These are phyloP conservation scores for Ptychadena robeensis DNA, from an alignment of 2,797 vertebrate species.

Conservation along the genomic window DNA sequence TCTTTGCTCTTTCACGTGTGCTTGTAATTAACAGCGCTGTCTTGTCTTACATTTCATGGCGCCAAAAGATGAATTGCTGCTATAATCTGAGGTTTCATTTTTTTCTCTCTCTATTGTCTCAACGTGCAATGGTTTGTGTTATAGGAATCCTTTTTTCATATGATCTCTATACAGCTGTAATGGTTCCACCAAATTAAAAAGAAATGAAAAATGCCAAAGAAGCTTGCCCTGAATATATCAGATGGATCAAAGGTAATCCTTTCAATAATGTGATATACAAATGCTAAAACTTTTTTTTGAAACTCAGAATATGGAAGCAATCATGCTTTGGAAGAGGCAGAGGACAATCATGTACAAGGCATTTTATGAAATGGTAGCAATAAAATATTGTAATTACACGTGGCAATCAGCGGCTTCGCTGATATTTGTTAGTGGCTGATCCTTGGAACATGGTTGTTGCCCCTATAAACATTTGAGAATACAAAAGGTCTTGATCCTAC, in stretches of 20 bases:
- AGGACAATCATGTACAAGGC: slow-evolving; percentile 26
- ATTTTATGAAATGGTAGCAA: slow-evolving; percentile 31
- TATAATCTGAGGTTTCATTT: slow-evolving; percentile 11
- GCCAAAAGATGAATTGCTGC: slow-evolving; percentile 17
- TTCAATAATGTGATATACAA: slow-evolving; percentile 15
- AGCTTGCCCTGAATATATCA: slow-evolving; percentile 5
- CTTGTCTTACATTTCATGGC: slow-evolving; percentile 11
- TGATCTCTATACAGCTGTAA: slow-evolving; percentile 7
- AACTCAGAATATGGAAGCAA: slow-evolving; percentile 24
- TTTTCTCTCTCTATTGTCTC: neutral
- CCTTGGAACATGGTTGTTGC: slow-evolving; percentile 9
- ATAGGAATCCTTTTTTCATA: slow-evolving; percentile 2
- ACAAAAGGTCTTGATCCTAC: slow-evolving; percentile 7
- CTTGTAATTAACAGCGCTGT: slow-evolving; percentile 18
- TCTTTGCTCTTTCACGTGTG: neutral
- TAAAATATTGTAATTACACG: slow-evolving; percentile 44
- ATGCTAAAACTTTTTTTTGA: slow-evolving; percentile 12
- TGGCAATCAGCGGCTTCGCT: slow-evolving; percentile 25
- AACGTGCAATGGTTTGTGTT: slow-evolving; percentile 24
- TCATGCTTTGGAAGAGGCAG: neutral
- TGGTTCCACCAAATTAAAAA: slow-evolving; percentile 20
- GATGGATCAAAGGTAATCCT: slow-evolving; percentile 1
- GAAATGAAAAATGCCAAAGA: slow-evolving; percentile 8
- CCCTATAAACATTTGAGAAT: slow-evolving; percentile 15
- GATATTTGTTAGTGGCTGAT: slow-evolving; percentile 43